These are phyloP conservation scores for Geotria australis DNA, from an alignment of 2,797 vertebrate genomes.

Conservation along the genomic window DNA sequence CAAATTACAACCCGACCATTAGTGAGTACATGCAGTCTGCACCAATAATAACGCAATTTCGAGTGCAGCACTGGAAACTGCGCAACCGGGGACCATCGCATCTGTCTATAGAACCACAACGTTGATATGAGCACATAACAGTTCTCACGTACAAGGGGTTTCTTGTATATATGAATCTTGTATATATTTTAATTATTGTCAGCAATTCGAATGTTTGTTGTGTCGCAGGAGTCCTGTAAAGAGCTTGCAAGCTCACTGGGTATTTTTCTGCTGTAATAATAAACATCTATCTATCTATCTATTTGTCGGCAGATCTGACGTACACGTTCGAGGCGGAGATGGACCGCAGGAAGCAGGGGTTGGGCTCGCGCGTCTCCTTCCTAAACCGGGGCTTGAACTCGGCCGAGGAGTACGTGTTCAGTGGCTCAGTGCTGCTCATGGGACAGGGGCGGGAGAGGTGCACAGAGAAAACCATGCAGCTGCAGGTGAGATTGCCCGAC, in stretches of 20 bases:
- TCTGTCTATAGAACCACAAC: background rate
- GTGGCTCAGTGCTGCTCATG: background rate
- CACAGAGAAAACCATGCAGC: background rate
- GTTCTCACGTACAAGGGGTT: background rate
- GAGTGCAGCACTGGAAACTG: no score
- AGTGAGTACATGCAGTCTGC: no score
- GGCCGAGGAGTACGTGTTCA: background rate
- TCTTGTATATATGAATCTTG: no score
- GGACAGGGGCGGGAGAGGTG: background rate
- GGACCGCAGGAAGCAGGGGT: conserved; percentile 26
- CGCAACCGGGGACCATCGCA: no score
- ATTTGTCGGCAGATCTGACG: background rate
- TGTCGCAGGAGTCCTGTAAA: no score
- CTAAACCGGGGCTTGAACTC: conserved; percentile 8
- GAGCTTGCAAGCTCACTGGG: no score
- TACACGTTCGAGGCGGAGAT: conserved; percentile 44
- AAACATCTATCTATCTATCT: no score
- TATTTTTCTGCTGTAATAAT: no score
- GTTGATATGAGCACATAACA: background rate
- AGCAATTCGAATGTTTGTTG: no score
- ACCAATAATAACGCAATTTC: no score
- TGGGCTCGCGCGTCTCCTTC: conserved; percentile 36
- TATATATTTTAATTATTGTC: no score
- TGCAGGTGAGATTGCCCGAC: background rate
- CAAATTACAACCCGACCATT: no score